phyloP scores from a whole-genome alignment of 2,113 vertebrate genomes.

The Mionectes macconnelli region DNA sequence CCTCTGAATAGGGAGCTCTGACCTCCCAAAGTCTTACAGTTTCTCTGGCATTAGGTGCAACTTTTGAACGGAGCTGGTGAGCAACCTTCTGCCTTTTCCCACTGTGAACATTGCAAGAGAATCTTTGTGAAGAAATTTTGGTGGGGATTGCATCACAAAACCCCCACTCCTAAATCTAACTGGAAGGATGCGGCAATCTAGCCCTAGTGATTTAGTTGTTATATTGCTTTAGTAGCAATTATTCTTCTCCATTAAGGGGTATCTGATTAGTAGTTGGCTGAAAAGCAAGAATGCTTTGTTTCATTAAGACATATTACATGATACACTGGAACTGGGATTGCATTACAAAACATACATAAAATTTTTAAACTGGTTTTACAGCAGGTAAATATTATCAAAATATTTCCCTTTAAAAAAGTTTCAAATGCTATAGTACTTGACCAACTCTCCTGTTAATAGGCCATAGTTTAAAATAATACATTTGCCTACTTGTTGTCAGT shows the following conservation, averaged over 20 bases:
- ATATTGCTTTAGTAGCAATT: background rate
- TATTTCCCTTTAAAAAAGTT: background rate
- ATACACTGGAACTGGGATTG: background rate
- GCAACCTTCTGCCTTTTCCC: background rate
- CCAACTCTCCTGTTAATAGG: background rate
- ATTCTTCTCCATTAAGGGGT: background rate
- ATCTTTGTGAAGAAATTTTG: constrained; percentile 5
- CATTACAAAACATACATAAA: background rate
- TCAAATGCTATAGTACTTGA: background rate
- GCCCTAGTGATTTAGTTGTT: background rate
- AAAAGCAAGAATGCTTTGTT: background rate
- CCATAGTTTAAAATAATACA: background rate
- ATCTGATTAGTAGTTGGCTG: background rate
- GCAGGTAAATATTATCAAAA: background rate
- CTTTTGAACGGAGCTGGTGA: background rate
- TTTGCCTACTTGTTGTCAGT: background rate
- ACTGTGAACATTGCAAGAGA: background rate
- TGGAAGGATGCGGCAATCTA: background rate
- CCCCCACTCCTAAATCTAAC: background rate
- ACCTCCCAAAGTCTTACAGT: background rate
- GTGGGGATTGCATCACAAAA: background rate
- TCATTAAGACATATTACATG: background rate
- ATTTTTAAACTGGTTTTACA: background rate
- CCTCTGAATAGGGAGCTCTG: background rate
- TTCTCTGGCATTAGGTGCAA: background rate